Conservation (phyloP, 1,140 invertebrate genomes). For the Papilio dardanus region DNA sequence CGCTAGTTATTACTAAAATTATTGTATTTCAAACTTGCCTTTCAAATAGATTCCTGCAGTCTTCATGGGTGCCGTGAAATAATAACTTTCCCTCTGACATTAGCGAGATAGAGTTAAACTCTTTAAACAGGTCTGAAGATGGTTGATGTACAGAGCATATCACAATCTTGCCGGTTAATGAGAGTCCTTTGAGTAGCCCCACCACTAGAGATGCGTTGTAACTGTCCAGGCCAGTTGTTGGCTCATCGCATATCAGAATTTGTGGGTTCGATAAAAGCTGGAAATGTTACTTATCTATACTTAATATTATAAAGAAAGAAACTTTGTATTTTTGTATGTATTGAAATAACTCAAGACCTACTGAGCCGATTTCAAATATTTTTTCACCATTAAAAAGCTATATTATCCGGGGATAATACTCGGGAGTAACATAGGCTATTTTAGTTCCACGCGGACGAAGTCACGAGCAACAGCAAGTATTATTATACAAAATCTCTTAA, state of each 20-base stretch:
- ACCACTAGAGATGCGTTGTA: slow-evolving; percentile 89
- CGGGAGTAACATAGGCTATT: no score
- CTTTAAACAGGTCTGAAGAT: slow-evolving; percentile 90
- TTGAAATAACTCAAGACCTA: no score
- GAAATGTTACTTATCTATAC: no score
- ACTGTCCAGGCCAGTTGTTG: slow-evolving; percentile 92
- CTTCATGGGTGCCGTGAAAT: slow-evolving; percentile 87
- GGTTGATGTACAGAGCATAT: slow-evolving; percentile 95
- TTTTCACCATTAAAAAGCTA: no score
- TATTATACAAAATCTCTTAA: not conserved
- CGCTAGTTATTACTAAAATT: not conserved
- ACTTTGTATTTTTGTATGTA: no score
- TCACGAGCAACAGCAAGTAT: no score
- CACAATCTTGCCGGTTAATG: slow-evolving; percentile 87
- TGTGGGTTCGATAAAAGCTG: slow-evolving; percentile 88
- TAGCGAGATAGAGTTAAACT: slow-evolving; percentile 90
- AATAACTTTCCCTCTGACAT: slow-evolving; percentile 91
- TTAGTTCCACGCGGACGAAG: no score
- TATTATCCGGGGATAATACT: no score
- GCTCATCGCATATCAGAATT: slow-evolving; percentile 91
- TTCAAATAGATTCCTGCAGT: slow-evolving; percentile 84
- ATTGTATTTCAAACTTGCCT: slow-evolving; percentile 74
- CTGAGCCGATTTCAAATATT: no score
- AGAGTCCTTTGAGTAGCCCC: slow-evolving; percentile 85
- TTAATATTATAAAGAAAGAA: no score